These are phyloP conservation scores for Drosophila orena DNA, from an alignment of 1,140 invertebrate species.

Conservation along the genomic window DNA sequence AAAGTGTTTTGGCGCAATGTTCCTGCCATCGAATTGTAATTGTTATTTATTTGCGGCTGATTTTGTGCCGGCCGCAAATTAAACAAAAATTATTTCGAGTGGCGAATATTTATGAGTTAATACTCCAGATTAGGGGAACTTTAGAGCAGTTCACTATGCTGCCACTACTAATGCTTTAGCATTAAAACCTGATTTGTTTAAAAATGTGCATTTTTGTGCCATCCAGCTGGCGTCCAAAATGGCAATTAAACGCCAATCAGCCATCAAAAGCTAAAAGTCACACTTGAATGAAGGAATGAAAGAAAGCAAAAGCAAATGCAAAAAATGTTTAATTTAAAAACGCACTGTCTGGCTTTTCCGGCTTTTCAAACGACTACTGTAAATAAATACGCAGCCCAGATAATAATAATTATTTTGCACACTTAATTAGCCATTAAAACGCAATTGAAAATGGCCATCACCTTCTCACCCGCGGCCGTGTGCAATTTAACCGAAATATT, in stretches of 20 bases:
- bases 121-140: background rate
- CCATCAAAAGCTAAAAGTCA: constrained; percentile 66
- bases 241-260: constrained; percentile 81
- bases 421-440: constrained; percentile 83
- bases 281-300: constrained; percentile 29
- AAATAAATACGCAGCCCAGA: constrained; percentile 54
- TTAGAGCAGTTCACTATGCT: background rate
- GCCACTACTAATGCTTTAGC: constrained; percentile 9
- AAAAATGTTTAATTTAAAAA: constrained; percentile 35
- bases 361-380: constrained; percentile 57
- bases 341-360: background rate
- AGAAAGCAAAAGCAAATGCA: too few relatives aligned
- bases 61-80: constrained; percentile 51
- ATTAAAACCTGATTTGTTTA: constrained; percentile 4
- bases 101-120: background rate
- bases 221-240: constrained; percentile 50
- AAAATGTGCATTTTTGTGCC: constrained; percentile 15
- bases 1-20: constrained; percentile 48
- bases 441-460: constrained; percentile 67
- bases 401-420: constrained; percentile 82
- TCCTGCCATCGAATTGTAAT: constrained; percentile 61
- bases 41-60: constrained; percentile 81
- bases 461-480: background rate
- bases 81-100: constrained; percentile 27
- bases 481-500: constrained; percentile 60